A percentile compares a stretch with the other conserved stretches of the same genome.
phyloP scores from a whole-genome alignment of 2,797 vertebrate genomes.

The Helostoma temminkii region DNA sequence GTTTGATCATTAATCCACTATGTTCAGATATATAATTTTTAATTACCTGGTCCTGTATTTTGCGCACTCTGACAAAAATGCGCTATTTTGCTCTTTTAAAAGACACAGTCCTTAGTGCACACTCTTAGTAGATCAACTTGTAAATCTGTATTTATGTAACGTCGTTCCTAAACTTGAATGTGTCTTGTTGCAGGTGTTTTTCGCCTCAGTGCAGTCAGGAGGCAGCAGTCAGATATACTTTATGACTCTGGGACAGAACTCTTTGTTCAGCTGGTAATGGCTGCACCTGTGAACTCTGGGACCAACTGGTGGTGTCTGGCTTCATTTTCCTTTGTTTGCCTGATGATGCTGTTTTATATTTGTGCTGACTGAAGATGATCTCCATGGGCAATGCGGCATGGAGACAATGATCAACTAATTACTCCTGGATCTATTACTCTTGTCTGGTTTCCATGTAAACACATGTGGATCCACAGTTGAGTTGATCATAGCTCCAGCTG shows the following conservation, averaged over 20 bases:
- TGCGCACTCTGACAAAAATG: no score
- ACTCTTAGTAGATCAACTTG: no score
- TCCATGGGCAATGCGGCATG: conserved; percentile 7
- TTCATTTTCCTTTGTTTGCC: conserved; percentile 4
- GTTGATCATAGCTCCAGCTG: neutral
- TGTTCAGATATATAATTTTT: no score
- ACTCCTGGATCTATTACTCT: conserved; percentile 1
- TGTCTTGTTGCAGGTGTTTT: conserved; percentile 89
- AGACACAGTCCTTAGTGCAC: no score
- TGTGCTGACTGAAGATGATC: conserved; percentile 1
- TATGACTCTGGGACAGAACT: conserved; percentile 95
- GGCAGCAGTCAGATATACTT: conserved; percentile 96
- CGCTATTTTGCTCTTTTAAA: no score
- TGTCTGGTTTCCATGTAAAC: neutral
- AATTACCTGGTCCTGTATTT: no score
- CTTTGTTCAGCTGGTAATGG: conserved; percentile 92
- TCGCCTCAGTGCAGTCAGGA: conserved; percentile 92
- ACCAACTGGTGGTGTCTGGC: conserved; percentile 29
- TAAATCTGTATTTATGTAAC: no score
- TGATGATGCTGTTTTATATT: conserved; percentile 29
- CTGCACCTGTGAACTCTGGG: conserved; percentile 34
- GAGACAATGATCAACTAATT: neutral
- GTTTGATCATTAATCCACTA: no score
- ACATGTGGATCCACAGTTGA: neutral
- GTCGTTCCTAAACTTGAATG: neutral